These are phyloP conservation scores for Alviniconcha strummeri DNA, from an alignment of 2,888 invertebrate genomes.

Conservation along the genomic window DNA sequence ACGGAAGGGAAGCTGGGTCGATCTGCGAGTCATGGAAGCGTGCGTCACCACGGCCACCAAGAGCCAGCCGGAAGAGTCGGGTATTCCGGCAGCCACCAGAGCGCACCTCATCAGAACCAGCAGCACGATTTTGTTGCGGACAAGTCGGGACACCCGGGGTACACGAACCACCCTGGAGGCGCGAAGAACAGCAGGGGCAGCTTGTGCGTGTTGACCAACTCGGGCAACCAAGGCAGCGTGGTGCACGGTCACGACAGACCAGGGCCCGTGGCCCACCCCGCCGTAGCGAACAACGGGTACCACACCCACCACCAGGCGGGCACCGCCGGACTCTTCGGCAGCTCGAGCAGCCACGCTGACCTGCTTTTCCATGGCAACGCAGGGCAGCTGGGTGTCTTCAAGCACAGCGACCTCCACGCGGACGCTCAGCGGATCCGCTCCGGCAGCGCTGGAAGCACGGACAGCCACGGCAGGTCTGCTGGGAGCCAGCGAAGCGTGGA, in stretches of 20 bases:
- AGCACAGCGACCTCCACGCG: too few relatives aligned
- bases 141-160: background rate
- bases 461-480: background rate
- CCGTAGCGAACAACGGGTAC: background rate
- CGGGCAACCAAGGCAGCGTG: background rate
- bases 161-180: background rate
- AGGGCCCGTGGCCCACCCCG: background rate
- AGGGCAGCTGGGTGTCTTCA: background rate
- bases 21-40: background rate
- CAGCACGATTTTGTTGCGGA: background rate
- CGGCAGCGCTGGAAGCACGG: background rate
- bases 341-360: conserved; percentile 10
- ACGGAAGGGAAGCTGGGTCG: background rate
- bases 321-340: background rate
- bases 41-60: background rate
- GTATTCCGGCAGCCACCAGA: background rate
- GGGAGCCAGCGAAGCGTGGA: conserved; percentile 9
- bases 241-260: background rate
- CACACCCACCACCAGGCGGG: background rate
- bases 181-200: background rate
- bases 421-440: background rate
- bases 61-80: background rate
- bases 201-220: background rate
- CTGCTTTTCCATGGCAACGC: background rate
- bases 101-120: background rate